Conservation (phyloP, 2,113 vertebrate genomes). For the Sprattus sprattus region DNA sequence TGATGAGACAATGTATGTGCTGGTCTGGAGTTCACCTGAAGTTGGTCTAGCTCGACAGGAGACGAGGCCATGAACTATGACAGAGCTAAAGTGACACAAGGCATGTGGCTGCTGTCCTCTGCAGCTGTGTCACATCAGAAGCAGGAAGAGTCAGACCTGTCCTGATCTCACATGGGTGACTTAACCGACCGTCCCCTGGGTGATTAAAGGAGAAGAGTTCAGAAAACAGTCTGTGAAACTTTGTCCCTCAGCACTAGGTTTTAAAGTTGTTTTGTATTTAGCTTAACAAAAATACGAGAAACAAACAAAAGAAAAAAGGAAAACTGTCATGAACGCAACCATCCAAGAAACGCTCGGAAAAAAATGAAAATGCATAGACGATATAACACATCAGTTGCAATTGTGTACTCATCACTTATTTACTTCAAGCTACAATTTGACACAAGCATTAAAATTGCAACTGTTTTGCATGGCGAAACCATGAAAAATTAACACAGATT, state of each 20-base stretch:
- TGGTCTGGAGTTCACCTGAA: neutral
- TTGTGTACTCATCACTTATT: conserved; percentile 24
- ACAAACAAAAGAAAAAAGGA: neutral
- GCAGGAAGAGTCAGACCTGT: neutral
- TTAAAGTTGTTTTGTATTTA: neutral
- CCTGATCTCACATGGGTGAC: conserved; percentile 11
- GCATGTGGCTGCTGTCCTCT: neutral
- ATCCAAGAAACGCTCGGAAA: neutral
- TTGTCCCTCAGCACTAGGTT: neutral
- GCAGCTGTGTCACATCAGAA: neutral
- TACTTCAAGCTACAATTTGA: conserved; percentile 23
- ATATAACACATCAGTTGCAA: conserved; percentile 16
- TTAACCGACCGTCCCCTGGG: neutral
- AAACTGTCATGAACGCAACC: neutral
- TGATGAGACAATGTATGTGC: neutral
- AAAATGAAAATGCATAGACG: neutral
- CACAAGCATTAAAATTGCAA: conserved; percentile 37
- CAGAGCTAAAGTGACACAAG: neutral
- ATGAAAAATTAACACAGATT: conserved; percentile 33
- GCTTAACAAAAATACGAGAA: neutral
- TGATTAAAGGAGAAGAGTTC: neutral
- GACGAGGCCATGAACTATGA: neutral
- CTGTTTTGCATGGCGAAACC: conserved; percentile 23
- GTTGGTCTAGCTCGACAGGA: neutral
- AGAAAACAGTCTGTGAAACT: neutral